Evolutionary conservation across 1,140 invertebrate genomes (phyloP).

Genomic region (Chironomus tepperi): DNA sequence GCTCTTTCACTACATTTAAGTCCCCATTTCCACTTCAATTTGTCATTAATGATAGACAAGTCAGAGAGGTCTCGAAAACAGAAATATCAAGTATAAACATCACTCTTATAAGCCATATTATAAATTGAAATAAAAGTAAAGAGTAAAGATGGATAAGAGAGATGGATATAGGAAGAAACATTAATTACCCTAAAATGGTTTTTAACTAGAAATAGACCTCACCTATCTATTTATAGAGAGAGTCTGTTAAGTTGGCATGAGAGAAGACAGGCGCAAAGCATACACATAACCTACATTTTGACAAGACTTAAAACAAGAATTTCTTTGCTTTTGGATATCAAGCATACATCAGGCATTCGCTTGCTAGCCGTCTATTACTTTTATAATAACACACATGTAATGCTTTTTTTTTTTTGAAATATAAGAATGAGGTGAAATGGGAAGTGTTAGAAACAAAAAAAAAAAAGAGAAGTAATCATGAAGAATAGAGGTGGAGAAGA

Average conservation of each 20-base stretch:
- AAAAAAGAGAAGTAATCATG: too few relatives aligned
- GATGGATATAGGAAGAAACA: conserved; percentile 4
- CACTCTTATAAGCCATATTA: not conserved
- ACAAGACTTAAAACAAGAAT: conserved; percentile 5
- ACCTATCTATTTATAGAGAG: not conserved
- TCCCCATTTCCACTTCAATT: conserved; percentile 5
- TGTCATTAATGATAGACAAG: conserved; percentile 22
- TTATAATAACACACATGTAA: not conserved
- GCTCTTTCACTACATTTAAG: not conserved
- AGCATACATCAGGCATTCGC: too few relatives aligned
- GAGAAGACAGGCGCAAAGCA: conserved; percentile 4
- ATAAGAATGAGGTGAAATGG: not conserved
- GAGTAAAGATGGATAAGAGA: not conserved
- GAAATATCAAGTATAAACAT: not conserved
- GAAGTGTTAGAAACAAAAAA: not conserved
- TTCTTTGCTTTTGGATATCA: not conserved
- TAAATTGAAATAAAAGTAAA: not conserved
- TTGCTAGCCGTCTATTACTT: too few relatives aligned
- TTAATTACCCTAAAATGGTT: conserved; percentile 18
- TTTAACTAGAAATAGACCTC: not conserved
- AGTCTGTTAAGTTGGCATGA: not conserved
- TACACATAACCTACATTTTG: conserved; percentile 13
- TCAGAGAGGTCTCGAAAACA: not conserved
- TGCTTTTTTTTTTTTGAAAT: not conserved
- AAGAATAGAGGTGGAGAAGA: too few relatives aligned